These are phyloP conservation scores for Brachirus orientalis DNA, from an alignment of 2,113 vertebrate genomes.

Conservation along the genomic window DNA sequence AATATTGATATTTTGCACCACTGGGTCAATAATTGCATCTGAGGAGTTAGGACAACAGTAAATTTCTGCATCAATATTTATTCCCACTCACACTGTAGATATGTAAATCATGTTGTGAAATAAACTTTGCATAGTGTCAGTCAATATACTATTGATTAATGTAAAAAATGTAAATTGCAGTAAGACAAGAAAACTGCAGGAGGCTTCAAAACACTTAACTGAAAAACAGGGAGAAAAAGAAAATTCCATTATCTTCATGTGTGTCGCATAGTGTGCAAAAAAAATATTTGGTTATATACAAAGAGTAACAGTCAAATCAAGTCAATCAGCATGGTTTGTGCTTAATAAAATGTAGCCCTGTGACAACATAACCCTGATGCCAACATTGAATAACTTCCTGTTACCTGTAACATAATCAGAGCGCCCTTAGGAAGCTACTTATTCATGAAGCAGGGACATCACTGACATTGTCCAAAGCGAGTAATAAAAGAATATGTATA, in stretches of 20 bases:
- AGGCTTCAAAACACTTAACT: conserved; percentile 12
- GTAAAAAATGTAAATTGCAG: neutral
- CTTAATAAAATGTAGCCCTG: no score
- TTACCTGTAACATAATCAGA: neutral
- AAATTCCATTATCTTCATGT: conserved; percentile 20
- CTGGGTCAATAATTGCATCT: no score
- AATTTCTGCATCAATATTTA: no score
- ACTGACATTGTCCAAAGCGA: conserved; percentile 17
- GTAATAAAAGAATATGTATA: conserved; percentile 22
- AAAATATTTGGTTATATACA: no score
- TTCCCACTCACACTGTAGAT: neutral
- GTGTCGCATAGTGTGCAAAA: conserved; percentile 12
- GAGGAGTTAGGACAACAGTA: no score
- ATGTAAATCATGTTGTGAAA: conserved; percentile 1
- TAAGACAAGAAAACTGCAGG: conserved; percentile 3
- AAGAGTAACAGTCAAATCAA: no score
- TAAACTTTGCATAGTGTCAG: neutral
- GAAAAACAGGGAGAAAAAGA: neutral
- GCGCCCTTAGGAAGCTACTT: neutral
- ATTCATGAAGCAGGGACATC: neutral
- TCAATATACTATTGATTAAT: conserved; percentile 5
- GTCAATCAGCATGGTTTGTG: no score
- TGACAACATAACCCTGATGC: neutral
- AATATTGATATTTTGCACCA: no score
- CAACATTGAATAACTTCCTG: conserved; percentile 13